Base-by-base conservation (phyloP, 2,888 invertebrate genomes). In the Anthrax anthrax region DNA sequence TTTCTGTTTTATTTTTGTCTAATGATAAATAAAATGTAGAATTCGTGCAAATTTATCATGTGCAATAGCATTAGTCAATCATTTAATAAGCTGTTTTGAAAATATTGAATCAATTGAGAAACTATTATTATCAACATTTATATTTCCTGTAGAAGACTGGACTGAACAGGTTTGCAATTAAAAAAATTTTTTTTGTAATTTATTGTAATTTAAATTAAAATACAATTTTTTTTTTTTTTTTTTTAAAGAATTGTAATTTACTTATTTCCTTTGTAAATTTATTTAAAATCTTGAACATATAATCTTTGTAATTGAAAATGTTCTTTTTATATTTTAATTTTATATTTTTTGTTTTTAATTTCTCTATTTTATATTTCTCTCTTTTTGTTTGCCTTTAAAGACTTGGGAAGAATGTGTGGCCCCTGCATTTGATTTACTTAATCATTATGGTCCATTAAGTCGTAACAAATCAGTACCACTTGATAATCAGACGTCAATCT, bases 381-480 rank as follows among this genome's bases (percentile, higher is more conserved):
- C 23, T 32, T 13, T 32, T 14, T 36, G 17, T 38, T 38, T 43
- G n/a, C n/a, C 23, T 44, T 9, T 16, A 18, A 18, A 68, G 69
- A 65, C 60, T 47, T 68, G 68, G 69, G 67, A 67, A 49, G 63
- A 67, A 51, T 60, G 63, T 9, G 59, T 65, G 57, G 61, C 64
- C 10, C 62, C 66, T 4, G 63, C 64, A 42, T 59, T 69, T 36
- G 65, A 65, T 51, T 63, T 66, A 62, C 55, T 68, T 23, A 62
- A 63, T 49, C 65, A 65, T 48, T 61, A 64, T 47, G 67, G 64
- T 1, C 64, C 66, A 4, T 51, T 68, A 3, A 42, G 19, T 32
- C 47, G 47, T n/a, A 47, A 43, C 37, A 46, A 46, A 18, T 17
- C 23, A n/a, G 32, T 19, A 23, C n/a, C 46, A n/a, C 27, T 50